phyloP scores from a whole-genome alignment of 1,140 invertebrate genomes.

The Drosophila kurseongensis region DNA sequence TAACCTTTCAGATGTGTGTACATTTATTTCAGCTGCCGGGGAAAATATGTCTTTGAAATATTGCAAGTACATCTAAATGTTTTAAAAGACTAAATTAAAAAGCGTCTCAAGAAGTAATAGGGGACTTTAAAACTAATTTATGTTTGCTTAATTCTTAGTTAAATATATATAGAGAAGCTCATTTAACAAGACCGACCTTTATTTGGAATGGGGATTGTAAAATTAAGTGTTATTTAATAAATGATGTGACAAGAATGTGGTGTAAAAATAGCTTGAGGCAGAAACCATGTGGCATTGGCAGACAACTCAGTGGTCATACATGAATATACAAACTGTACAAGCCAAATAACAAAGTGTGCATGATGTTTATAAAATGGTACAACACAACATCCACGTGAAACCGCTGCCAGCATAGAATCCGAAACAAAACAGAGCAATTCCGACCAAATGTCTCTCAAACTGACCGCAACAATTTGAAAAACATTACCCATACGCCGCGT shows the following conservation, averaged over 20 bases:
- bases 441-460: slow-evolving; percentile 55
- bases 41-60: too few species aligned
- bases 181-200: too few species aligned
- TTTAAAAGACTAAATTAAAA: too few species aligned
- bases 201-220: too few species aligned
- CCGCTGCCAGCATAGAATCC: slow-evolving; percentile 40
- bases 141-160: too few species aligned
- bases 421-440: slow-evolving; percentile 44
- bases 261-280: background rate
- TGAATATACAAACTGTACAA: slow-evolving; percentile 18
- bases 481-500: slow-evolving; percentile 77
- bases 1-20: slow-evolving; percentile 4
- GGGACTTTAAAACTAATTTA: too few species aligned
- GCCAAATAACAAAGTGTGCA: slow-evolving; percentile 32
- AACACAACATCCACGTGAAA: slow-evolving; percentile 39
- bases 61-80: too few species aligned
- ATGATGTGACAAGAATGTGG: background rate
- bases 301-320: slow-evolving; percentile 1
- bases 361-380: slow-evolving; percentile 42
- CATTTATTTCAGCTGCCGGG: background rate
- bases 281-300: background rate
- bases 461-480: slow-evolving; percentile 77
- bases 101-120: too few species aligned
- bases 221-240: background rate
- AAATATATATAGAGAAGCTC: too few species aligned